phyloP scores from a whole-genome alignment of 64 coral and sea anemone genomes.

The Platygyra sinensis region DNA sequence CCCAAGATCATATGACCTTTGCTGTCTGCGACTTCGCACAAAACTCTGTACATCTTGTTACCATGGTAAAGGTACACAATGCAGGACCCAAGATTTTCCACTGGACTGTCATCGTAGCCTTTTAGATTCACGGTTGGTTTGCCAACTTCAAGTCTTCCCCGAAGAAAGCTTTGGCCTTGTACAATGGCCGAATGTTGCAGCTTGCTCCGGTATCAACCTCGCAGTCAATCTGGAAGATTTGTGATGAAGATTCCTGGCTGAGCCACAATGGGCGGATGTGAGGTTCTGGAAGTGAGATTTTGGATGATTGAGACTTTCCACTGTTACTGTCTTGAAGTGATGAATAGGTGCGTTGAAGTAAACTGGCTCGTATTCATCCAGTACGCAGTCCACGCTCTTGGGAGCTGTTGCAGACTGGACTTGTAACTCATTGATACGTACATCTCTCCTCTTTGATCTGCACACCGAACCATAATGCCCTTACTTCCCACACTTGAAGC shows the following conservation, averaged over 20 bases:
- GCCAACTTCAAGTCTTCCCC: too few species aligned
- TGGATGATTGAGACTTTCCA: too few species aligned
- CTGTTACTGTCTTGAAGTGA: not conserved
- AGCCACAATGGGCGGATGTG: not conserved
- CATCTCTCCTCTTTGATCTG: too few species aligned
- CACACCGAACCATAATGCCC: conserved; percentile 20
- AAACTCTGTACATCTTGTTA: too few species aligned
- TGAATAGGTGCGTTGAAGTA: not conserved
- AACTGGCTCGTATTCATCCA: too few species aligned
- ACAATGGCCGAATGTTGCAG: not conserved
- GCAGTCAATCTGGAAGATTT: not conserved
- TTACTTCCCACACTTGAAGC: conserved; percentile 22
- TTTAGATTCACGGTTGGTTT: too few species aligned
- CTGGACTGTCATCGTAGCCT: conserved; percentile 19
- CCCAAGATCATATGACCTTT: conserved; percentile 12
- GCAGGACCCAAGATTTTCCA: conserved; percentile 8
- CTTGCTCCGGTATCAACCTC: conserved; percentile 17
- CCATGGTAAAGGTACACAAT: conserved; percentile 34
- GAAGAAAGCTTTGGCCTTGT: not conserved
- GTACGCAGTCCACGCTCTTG: too few species aligned
- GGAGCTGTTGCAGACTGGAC: not conserved
- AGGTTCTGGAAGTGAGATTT: too few species aligned
- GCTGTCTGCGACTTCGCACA: conserved; percentile 25
- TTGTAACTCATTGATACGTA: too few species aligned
- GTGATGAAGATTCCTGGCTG: conserved; percentile 1